A percentile compares a stretch with the other conserved stretches of the same genome.
These are phyloP conservation scores for Horisme vitalbata DNA, from an alignment of 2,888 invertebrate species.

Conservation along the genomic window DNA sequence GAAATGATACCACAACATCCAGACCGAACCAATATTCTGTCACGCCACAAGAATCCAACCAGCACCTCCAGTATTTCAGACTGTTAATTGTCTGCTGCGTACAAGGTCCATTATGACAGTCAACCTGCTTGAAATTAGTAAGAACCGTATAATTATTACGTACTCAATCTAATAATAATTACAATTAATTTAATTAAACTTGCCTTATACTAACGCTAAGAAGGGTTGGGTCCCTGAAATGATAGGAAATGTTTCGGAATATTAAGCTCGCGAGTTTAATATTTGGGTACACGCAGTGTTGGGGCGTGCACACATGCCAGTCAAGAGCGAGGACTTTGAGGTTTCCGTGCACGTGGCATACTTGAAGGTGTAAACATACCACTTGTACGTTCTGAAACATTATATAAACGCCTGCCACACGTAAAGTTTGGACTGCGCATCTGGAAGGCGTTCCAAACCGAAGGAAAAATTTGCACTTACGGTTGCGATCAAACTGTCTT, in stretches of 20 bases:
- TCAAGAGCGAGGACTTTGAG: constrained; percentile 2
- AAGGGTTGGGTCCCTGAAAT: constrained; percentile 45
- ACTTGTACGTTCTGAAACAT: neutral
- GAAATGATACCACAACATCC: too few relatives aligned
- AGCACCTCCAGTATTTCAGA: too few relatives aligned
- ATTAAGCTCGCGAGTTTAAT: constrained; percentile 40
- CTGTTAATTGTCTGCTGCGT: too few relatives aligned
- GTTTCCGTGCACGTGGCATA: constrained; percentile 1
- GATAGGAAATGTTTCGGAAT: constrained; percentile 51
- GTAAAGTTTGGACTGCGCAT: constrained; percentile 1
- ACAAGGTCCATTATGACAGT: constrained; percentile 11
- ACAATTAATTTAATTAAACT: constrained; percentile 55
- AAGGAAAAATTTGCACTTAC: too few relatives aligned
- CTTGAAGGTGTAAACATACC: constrained; percentile 6
- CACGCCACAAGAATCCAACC: too few relatives aligned
- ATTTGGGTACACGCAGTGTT: constrained; percentile 26
- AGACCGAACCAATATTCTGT: too few relatives aligned
- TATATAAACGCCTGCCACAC: neutral
- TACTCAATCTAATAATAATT: constrained; percentile 36
- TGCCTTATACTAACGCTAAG: constrained; percentile 34
- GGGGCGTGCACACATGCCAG: constrained; percentile 27
- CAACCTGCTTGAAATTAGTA: constrained; percentile 17
- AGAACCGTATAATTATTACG: constrained; percentile 23
- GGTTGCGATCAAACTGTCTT: too few relatives aligned
- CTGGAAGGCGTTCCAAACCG: too few relatives aligned